Conservation (phyloP, 2,797 vertebrate species). For the Pseudotriccus pelzelni region DNA sequence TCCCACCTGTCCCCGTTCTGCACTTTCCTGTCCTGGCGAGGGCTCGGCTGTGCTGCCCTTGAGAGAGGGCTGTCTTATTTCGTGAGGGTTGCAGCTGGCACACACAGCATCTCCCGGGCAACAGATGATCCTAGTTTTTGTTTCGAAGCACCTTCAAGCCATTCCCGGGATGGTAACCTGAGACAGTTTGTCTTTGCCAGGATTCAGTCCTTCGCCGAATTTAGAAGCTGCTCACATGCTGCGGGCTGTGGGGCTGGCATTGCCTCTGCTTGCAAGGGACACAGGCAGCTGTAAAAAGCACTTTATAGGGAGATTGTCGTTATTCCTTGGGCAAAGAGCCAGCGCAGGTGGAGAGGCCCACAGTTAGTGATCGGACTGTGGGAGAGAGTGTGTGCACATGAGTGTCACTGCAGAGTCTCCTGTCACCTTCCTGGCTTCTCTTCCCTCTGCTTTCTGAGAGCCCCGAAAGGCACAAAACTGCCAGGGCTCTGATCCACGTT, state of each 20-base stretch:
- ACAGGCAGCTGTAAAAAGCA: not conserved
- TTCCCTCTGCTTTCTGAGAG: not conserved
- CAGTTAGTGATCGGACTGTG: rapidly evolving
- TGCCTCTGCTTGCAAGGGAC: constrained; percentile 17
- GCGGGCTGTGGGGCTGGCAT: not conserved
- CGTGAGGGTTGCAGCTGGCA: not conserved
- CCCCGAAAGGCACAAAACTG: not conserved
- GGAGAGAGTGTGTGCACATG: not conserved
- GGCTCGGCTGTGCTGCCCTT: not conserved
- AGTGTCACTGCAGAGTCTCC: not conserved
- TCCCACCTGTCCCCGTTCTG: rapidly evolving
- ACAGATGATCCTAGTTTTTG: not conserved
- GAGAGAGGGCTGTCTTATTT: not conserved
- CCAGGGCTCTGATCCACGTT: rapidly evolving
- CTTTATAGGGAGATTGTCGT: not conserved
- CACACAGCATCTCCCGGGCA: constrained; percentile 18
- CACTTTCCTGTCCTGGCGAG: rapidly evolving
- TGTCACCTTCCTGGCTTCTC: not conserved
- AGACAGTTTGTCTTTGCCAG: constrained; percentile 37
- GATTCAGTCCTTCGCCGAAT: constrained; percentile 42
- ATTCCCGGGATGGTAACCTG: constrained; percentile 18
- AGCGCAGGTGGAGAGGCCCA: not conserved
- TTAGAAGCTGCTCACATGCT: constrained; percentile 55
- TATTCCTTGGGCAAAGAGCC: not conserved
- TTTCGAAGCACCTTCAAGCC: not conserved